Evolutionary conservation across 1,140 invertebrate species (phyloP), one percentile per base, ranked within the genome.

Genomic region (Caenorhabditis inopinata): DNA sequence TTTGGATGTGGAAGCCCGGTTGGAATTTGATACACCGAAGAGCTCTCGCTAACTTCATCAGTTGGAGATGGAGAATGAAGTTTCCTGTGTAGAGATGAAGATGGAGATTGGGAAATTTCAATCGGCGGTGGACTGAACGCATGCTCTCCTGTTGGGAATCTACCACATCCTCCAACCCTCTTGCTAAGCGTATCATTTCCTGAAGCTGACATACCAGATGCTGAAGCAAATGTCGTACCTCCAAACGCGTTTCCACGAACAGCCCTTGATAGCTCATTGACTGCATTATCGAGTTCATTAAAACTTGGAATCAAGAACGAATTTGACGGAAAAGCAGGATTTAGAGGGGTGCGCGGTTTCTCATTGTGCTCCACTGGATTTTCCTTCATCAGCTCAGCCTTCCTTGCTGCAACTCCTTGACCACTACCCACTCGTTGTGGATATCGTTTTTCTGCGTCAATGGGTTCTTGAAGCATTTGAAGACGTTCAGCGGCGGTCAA

Each of bases 1-100:
- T 83, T 81, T 14, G 84, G 84, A 77, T 85, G 84, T 7, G 84
- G 84, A 21, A 85, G 81, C 48, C 83, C 81, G 4, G 81, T 76
- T n/a, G 82, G 83, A 46, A 77, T 58, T 23, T 80, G 76, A 74
- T 83, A 83, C n/a, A 74, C 74, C 25, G 76, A 85, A 3, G 76
- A 81, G 42, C 35, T 58, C 32, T 79, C 77, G 48, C 76, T 85
- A 74, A 80, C 32, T 12, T 84, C 81, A 53, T 85, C 84, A 29
- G 77, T 78, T 27, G 83, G 82, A 58, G 62, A 76, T 12, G 81
- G 82, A 27, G 79, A 82, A 46, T 74, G 51, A 35, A 68, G 32
- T 51, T 58, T 35, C 38, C 29, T 23, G 23, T 58, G 51, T 51
- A 42, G 29, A 18, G 29, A 35, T 45, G 42, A 74, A 68, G 79